Conservation (phyloP, 2,113 vertebrate genomes). For the Hystrix brachyura region DNA sequence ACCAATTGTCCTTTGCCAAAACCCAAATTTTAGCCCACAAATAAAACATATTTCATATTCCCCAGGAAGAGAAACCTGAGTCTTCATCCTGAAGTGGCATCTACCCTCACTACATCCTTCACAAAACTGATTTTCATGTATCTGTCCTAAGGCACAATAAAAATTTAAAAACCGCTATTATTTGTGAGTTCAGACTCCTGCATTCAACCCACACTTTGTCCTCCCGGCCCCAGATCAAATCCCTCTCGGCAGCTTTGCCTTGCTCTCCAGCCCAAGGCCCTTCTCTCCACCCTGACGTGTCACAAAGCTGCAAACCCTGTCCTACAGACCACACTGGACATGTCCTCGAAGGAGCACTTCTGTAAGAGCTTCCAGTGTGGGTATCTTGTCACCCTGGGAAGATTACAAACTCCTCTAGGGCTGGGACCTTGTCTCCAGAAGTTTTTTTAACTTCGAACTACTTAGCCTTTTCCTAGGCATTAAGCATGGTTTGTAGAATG, state of each 20-base stretch:
- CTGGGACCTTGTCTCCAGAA: conserved; percentile 11
- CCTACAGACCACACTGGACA: background rate
- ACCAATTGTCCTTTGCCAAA: conserved; percentile 1
- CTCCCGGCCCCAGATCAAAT: conserved; percentile 30
- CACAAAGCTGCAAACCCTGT: background rate
- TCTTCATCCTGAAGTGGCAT: conserved; percentile 29
- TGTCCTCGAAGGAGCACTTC: background rate
- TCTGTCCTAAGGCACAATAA: conserved; percentile 49
- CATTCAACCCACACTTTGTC: background rate
- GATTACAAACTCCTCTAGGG: conserved; percentile 61
- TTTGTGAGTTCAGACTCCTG: background rate
- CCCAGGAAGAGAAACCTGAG: background rate
- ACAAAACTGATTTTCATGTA: conserved; percentile 54
- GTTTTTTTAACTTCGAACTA: conserved; percentile 31
- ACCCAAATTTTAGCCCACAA: background rate
- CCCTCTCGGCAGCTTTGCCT: background rate
- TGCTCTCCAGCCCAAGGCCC: conserved; percentile 22
- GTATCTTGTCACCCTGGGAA: conserved; percentile 51
- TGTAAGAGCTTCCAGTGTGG: background rate
- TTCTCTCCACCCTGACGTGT: background rate
- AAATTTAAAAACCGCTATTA: conserved; percentile 35
- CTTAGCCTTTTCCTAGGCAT: conserved; percentile 7
- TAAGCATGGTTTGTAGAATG: conserved; percentile 14
- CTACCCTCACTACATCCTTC: background rate
- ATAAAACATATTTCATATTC: conserved; percentile 33